Evolutionary conservation across 2,888 invertebrate species (phyloP).

Genomic region (Gymnocheta viridis): DNA sequence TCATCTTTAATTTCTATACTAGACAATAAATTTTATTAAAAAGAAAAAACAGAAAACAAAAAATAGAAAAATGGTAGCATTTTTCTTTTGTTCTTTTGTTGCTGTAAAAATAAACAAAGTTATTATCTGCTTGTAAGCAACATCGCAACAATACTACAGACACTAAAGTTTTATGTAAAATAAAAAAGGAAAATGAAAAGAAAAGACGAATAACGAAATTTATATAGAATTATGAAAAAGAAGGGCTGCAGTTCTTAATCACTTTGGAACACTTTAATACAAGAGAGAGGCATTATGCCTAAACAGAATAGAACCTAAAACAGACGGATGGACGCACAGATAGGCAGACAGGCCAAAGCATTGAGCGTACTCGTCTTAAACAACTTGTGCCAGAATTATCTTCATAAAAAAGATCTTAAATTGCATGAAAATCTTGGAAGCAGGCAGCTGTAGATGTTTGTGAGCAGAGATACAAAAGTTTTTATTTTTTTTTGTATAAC

Average conservation of each 20-base stretch:
- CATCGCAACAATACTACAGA: background rate
- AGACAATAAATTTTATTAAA: conserved; percentile 72
- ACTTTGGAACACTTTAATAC: conserved; percentile 59
- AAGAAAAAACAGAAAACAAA: background rate
- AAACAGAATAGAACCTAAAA: background rate
- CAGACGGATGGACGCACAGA: conserved; percentile 10
- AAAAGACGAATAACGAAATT: background rate
- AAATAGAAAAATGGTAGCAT: conserved; percentile 32
- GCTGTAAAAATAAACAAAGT: conserved; percentile 61
- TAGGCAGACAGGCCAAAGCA: background rate
- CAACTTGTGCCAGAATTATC: conserved; percentile 51
- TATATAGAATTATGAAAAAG: conserved; percentile 19
- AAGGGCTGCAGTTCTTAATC: conserved; percentile 63
- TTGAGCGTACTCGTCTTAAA: conserved; percentile 7
- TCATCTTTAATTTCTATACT: conserved; percentile 51
- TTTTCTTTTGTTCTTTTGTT: conserved; percentile 28
- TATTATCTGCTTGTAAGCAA: conserved; percentile 53
- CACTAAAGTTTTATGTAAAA: background rate
- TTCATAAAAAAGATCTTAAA: conserved; percentile 56
- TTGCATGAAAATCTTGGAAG: conserved; percentile 60
- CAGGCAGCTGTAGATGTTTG: conserved; percentile 29
- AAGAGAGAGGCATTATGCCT: conserved; percentile 5
- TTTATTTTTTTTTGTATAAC: too few species aligned
- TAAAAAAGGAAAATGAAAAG: background rate
- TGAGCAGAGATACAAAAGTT: background rate